Conservation (phyloP, 2,888 invertebrate species). For the Scaptomyza parva region DNA sequence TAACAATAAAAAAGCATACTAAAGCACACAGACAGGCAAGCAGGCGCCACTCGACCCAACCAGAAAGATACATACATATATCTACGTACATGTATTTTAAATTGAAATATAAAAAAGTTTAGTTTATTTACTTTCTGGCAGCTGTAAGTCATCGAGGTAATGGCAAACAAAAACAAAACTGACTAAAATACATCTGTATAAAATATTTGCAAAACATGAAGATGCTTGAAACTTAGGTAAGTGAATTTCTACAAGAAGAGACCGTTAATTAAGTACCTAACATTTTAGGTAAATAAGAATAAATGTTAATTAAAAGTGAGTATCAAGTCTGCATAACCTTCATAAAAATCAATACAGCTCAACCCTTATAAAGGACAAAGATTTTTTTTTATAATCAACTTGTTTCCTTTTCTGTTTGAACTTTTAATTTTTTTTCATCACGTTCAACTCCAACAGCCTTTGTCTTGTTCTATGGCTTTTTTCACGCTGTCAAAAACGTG, state of each 20-base stretch:
- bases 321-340: too few species aligned
- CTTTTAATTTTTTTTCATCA: conserved; percentile 10
- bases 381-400: too few species aligned
- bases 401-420: not conserved
- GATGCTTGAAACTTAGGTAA: not conserved
- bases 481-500: conserved; percentile 4
- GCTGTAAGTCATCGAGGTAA: conserved; percentile 1
- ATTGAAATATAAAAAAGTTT: conserved; percentile 3
- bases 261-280: too few species aligned
- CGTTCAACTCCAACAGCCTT: conserved; percentile 6
- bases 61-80: conserved; percentile 21
- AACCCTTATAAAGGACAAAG: too few species aligned
- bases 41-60: conserved; percentile 38
- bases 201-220: not conserved
- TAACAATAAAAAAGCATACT: conserved; percentile 29
- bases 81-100: conserved; percentile 20
- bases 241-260: not conserved
- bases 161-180: not conserved
- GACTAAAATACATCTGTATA: not conserved
- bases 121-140: conserved; percentile 4
- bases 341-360: not conserved
- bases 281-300: too few species aligned
- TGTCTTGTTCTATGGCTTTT: conserved; percentile 32
- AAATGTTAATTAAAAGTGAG: too few species aligned
- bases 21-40: conserved; percentile 21